Conservation (phyloP, 2,113 vertebrate genomes). For the Neodontobutis hainanensis region DNA sequence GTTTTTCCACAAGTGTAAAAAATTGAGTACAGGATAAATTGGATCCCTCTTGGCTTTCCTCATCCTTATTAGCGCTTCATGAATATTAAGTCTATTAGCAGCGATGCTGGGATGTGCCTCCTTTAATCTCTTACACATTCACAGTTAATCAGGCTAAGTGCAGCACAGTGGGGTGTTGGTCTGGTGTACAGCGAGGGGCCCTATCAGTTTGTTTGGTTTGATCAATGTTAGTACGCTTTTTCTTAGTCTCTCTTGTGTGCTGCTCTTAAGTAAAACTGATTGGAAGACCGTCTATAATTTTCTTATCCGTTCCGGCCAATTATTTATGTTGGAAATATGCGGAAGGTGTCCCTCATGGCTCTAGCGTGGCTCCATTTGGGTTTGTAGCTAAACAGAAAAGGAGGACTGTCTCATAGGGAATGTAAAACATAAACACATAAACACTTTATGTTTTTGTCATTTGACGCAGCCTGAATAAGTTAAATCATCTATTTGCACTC, state of each 20-base stretch:
- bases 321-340: conserved; percentile 3
- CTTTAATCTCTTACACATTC: conserved; percentile 74
- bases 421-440: neutral
- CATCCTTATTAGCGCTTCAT: conserved; percentile 59
- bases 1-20: conserved; percentile 45
- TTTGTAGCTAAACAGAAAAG: neutral
- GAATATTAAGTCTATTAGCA: conserved; percentile 74
- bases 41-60: conserved; percentile 58
- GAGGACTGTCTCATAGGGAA: too few relatives aligned
- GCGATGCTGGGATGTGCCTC: conserved; percentile 51
- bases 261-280: conserved; percentile 10
- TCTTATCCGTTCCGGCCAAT: conserved; percentile 1
- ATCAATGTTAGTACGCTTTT: conserved; percentile 22
- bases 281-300: neutral
- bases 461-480: conserved; percentile 33
- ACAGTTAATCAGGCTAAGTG: conserved; percentile 74
- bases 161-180: conserved; percentile 64
- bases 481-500: conserved; percentile 38
- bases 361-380: neutral
- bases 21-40: conserved; percentile 53
- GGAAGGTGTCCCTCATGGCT: neutral
- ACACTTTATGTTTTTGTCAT: conserved; percentile 11
- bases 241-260: conserved; percentile 10
- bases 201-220: conserved; percentile 49
- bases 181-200: conserved; percentile 9